Percentiles rank a stretch among this genome's conserved stretches.
Conservation (phyloP, 2,113 vertebrate genomes). For the Thinocorus orbignyianus region DNA sequence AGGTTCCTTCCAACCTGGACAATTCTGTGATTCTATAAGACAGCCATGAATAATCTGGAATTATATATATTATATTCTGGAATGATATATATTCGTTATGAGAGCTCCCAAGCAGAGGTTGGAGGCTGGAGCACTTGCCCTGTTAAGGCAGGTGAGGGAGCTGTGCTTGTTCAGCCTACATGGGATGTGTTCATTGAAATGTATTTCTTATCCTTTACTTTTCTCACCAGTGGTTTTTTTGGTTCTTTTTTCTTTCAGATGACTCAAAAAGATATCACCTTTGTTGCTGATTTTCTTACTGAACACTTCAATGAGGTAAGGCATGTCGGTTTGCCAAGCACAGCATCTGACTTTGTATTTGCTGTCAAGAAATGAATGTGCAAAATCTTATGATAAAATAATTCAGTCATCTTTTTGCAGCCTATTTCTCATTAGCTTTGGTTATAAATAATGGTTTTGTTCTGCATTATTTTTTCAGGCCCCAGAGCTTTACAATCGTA, state of each 20-base stretch:
- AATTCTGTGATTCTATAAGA: not conserved
- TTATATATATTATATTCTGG: too few species aligned
- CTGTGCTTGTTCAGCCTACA: not conserved
- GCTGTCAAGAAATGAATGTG: not conserved
- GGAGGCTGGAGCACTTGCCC: not conserved
- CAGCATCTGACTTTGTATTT: not conserved
- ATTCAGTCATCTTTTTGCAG: not conserved
- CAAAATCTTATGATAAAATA: not conserved
- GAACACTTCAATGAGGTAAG: slow-evolving; percentile 97
- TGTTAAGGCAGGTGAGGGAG: not conserved
- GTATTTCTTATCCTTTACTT: not conserved
- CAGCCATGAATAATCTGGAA: not conserved
- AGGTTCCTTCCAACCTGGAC: too few species aligned
- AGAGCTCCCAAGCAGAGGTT: not conserved
- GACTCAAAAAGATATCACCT: slow-evolving; percentile 97
- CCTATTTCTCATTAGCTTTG: not conserved
- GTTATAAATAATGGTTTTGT: not conserved
- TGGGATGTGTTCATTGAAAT: not conserved
- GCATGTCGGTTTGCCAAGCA: not conserved
- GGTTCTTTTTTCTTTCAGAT: slow-evolving; percentile 76
- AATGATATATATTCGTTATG: too few species aligned
- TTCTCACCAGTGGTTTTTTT: not conserved
- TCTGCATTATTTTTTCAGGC: slow-evolving; percentile 77
- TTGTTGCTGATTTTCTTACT: slow-evolving; percentile 98
- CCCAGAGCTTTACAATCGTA: slow-evolving; percentile 94